Base-by-base conservation (phyloP, 2,797 vertebrate genomes). In the Falco concolor region DNA sequence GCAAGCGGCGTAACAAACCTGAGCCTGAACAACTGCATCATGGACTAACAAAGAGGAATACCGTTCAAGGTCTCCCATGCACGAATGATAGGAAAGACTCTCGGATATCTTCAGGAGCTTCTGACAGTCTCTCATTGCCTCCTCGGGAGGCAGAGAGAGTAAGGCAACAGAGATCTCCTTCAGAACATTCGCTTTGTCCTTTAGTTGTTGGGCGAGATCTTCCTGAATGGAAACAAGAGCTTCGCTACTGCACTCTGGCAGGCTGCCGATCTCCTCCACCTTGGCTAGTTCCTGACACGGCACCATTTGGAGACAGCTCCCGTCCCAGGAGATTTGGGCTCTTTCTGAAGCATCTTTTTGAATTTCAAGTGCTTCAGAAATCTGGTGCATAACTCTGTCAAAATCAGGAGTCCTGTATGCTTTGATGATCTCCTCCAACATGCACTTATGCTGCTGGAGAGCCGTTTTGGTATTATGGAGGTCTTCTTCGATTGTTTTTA, bases 1-100 rank as follows among this genome's bases (percentile, higher is more conserved):
- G 97, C 99, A 99, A 16, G 99, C 98, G 0, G 99, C 97, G 0
- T 99, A 99, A 28, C 98, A 99, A 79, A 99, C 98, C 88, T 99
- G 99, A 52, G 98, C 98, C 97, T 99, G 99, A 76, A 98, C 97
- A 6, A 99, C 98, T 6, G 99, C 99, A 63, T 99, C 99, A 4
- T 98, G 98, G 96, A 99, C 98, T 72, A 99, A 98, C 73, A 99
- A 76, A 8, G 98, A 98, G 30, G 97, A 98, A 57, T 98, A 98
- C 22, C 97, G 97, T 27, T 97, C 97, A 13, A 98, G 95, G 68
- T 97, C 93, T 83, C 93, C 97, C 90, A 98, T 96, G 16, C 97
- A 97, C 5, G 97, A 96, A 21, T 85, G 95, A 7, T 98, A 98
- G 4, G 98, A 97, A 89, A 98, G 98, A 40, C 92, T 89, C 28